phyloP scores from a whole-genome alignment of 92 coral and sea anemone genomes.

The Heliopora coerulea region DNA sequence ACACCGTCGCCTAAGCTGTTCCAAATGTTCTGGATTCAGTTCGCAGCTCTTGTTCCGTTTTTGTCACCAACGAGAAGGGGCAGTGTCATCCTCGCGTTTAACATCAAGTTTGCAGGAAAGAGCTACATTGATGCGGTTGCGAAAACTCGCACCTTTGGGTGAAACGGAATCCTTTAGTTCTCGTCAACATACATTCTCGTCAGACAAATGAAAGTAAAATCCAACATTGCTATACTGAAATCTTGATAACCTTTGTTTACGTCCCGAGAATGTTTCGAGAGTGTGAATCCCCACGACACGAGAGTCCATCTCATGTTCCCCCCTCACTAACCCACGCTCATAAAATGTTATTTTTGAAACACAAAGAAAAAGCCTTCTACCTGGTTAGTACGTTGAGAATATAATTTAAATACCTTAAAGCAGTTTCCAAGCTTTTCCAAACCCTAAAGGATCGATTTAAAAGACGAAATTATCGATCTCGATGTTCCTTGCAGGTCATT shows the following conservation, averaged over 20 bases:
- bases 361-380: neutral
- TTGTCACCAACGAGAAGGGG: no score
- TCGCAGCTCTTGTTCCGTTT: no score
- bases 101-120: no score
- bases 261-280: constrained; percentile 19
- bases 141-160: no score
- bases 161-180: no score
- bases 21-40: no score
- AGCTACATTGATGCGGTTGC: no score
- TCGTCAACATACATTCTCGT: no score
- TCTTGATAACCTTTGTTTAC: constrained; percentile 34
- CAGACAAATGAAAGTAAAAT: no score
- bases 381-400: neutral
- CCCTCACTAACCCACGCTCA: constrained; percentile 6
- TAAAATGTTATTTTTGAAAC: neutral
- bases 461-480: neutral
- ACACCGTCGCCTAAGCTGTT: no score
- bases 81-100: no score
- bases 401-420: constrained; percentile 5
- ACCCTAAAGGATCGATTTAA: neutral
- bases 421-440: neutral
- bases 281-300: constrained; percentile 43
- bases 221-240: no score
- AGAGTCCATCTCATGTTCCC: constrained; percentile 8
- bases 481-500: constrained; percentile 29